These are phyloP conservation scores for Cheumatopsyche charites DNA, from an alignment of 1,140 invertebrate genomes.

Conservation along the genomic window DNA sequence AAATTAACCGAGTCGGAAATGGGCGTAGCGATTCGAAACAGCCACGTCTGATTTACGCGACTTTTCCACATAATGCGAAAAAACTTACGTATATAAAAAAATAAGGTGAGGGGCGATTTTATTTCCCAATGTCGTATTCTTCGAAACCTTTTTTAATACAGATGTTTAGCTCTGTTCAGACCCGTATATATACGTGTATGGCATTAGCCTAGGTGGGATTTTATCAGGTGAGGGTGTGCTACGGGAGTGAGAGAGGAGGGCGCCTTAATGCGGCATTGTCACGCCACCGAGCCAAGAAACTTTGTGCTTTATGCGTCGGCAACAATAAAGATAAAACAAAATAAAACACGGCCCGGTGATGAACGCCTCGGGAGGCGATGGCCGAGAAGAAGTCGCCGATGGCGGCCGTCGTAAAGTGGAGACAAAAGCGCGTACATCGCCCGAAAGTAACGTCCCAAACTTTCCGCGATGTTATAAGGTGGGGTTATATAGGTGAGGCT, in stretches of 20 bases:
- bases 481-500: no score
- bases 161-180: constrained; percentile 33
- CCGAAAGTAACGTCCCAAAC: no score
- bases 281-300: constrained; percentile 31
- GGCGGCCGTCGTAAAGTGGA: neutral
- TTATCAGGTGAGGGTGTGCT: constrained; percentile 25
- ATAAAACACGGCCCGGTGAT: constrained; percentile 21
- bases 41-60: constrained; percentile 32
- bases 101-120: no score
- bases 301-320: constrained; percentile 27
- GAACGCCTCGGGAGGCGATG: neutral
- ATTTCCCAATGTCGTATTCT: neutral
- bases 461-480: no score
- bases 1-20: constrained; percentile 14
- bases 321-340: constrained; percentile 19
- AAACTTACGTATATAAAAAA: constrained; percentile 1
- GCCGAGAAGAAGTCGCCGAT: no score
- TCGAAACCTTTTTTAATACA: constrained; percentile 32
- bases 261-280: constrained; percentile 34
- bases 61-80: constrained; percentile 16
- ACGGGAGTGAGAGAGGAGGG: no score
- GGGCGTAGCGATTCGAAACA: constrained; percentile 37
- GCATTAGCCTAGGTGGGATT: constrained; percentile 41
- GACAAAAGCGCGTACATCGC: neutral
- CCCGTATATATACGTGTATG: constrained; percentile 25